Evolutionary conservation across 2,888 invertebrate species (phyloP), one percentile per base, ranked within the genome.

Genomic region (Ochlodes sylvanus): DNA sequence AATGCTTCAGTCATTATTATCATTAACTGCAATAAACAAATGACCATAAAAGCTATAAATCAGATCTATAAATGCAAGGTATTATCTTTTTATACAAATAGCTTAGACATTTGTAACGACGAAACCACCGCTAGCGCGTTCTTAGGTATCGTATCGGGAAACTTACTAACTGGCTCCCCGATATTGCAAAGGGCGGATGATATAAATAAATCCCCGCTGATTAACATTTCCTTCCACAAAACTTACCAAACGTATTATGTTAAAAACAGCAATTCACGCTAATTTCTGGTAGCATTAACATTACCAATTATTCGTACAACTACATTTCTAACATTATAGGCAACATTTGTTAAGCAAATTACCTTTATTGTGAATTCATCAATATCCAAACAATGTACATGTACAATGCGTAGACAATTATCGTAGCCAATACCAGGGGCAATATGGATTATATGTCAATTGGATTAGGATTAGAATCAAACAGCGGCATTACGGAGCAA

Each of bases 321-420:
- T 56, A 52, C 63, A 56, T 65, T 67, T 64, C 63, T 70, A 58
- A 44, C 41, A 65, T 61, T 38, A 38, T 60, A 70, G 57, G 65
- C 60, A 68, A 68, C 68, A 70, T 72, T 70, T 70, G 70, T 63
- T 52, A 70, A 77, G 77, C 71, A 76, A 78, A 80, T 76, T 19
- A 75, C 72, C 73, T 63, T 58, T 74, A 74, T 75, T 70, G 63
- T 69, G 34, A 69, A 72, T 65, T 66, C 67, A 61, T 63, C 65
- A 50, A 61, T 68, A 69, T 70, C 68, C 56, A 65, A 63, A 68
- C 70, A 70, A 68, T 68, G 70, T 69, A 65, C 66, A 63, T 71
- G 70, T 69, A 65, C 66, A 63, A 70, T 70, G 38, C 65, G 60
- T 56, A 55, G 32, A 60, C 32, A 50, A 56, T 47, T 67, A 62